phyloP scores from a whole-genome alignment of 2,888 invertebrate genomes.

The Nomada ferruginata region DNA sequence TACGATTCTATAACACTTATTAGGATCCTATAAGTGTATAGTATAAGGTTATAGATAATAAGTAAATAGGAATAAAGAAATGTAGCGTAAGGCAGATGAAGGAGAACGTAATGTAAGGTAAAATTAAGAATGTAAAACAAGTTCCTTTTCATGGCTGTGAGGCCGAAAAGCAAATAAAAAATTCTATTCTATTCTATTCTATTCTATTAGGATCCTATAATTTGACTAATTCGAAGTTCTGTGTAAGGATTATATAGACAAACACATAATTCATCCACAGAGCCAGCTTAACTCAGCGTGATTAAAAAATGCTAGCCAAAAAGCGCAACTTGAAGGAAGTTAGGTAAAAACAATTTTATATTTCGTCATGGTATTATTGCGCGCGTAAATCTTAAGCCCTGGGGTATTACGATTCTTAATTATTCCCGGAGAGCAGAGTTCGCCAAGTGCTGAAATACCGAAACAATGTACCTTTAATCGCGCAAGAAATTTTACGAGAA shows the following conservation, averaged over 20 bases:
- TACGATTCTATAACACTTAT: too few relatives aligned
- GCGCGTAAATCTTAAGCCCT: constrained; percentile 16
- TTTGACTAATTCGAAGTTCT: too few relatives aligned
- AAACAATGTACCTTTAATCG: constrained; percentile 49
- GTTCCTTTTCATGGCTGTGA: too few relatives aligned
- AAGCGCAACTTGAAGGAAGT: neutral
- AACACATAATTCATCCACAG: neutral
- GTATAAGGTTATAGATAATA: too few relatives aligned
- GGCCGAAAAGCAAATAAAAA: too few relatives aligned
- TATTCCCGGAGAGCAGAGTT: constrained; percentile 36
- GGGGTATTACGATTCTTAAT: constrained; percentile 44
- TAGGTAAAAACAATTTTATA: constrained; percentile 9
- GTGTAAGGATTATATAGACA: neutral
- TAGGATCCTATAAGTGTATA: too few relatives aligned
- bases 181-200: too few relatives aligned
- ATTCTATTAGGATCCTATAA: too few relatives aligned
- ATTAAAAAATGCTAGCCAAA: neutral
- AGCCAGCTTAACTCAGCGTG: neutral
- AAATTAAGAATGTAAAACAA: too few relatives aligned
- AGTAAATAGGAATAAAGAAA: too few relatives aligned
- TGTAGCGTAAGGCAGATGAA: too few relatives aligned
- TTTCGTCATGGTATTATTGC: neutral
- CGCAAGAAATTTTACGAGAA: constrained; percentile 44
- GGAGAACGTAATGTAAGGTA: too few relatives aligned
- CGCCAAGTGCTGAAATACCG: constrained; percentile 24